Conservation (phyloP, 2,113 vertebrate species). For the Bubo blakistoni region DNA sequence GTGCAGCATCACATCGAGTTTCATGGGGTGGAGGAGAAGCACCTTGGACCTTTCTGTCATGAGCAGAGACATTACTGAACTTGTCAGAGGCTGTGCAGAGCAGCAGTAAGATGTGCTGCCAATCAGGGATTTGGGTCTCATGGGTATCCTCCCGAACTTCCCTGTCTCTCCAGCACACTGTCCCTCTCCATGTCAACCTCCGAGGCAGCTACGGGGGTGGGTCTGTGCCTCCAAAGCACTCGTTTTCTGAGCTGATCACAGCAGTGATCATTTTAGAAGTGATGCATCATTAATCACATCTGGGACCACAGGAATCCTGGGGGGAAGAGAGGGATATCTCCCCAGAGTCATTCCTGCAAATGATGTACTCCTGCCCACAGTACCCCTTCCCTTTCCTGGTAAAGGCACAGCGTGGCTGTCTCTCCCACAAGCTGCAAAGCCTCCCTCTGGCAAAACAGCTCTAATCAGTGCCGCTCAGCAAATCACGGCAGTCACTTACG, state of each 20-base stretch:
- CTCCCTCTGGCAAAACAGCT: neutral
- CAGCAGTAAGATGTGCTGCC: neutral
- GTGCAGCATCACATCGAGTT: rapidly evolving
- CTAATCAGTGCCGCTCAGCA: neutral
- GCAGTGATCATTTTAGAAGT: neutral
- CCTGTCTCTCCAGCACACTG: rapidly evolving
- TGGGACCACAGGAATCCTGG: neutral
- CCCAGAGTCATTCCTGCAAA: neutral
- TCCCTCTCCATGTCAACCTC: neutral
- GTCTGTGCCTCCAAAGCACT: neutral
- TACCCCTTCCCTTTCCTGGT: neutral
- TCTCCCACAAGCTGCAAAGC: neutral
- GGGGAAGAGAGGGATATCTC: neutral
- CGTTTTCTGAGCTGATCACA: neutral
- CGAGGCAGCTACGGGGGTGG: neutral
- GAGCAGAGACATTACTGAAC: neutral
- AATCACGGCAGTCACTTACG: neutral
- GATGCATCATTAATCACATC: neutral
- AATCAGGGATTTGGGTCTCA: neutral
- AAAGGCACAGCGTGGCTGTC: neutral
- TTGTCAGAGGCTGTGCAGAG: neutral
- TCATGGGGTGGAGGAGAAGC: neutral
- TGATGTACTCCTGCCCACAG: neutral
- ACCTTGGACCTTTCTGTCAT: neutral
- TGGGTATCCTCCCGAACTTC: neutral